Evolutionary conservation across 2,113 vertebrate species (phyloP).

Genomic region (Paramormyrops kingsleyae): DNA sequence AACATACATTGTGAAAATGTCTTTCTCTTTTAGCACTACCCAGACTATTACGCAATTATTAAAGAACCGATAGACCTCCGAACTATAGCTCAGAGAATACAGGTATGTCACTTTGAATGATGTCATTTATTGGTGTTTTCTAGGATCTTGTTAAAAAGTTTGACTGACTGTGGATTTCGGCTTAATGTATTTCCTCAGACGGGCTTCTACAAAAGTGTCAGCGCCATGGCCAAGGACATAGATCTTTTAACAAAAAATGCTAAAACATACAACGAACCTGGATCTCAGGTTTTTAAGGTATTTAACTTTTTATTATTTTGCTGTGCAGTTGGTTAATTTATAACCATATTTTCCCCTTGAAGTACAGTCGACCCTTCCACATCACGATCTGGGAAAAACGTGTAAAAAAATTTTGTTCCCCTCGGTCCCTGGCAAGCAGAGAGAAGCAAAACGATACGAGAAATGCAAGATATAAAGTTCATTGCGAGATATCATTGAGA

Average conservation of each 20-base stretch:
- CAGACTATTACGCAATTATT: conserved; percentile 98
- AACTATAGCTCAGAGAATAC: conserved; percentile 90
- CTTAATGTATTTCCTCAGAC: conserved; percentile 55
- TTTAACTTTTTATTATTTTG: background rate
- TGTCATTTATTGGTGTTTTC: background rate
- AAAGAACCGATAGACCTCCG: conserved; percentile 98
- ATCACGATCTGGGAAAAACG: background rate
- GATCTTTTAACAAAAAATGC: conserved; percentile 97
- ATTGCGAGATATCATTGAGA: background rate
- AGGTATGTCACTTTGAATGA: conserved; percentile 60
- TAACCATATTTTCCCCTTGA: background rate
- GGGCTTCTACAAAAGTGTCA: conserved; percentile 89
- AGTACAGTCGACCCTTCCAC: background rate
- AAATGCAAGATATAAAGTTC: background rate
- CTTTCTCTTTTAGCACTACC: conserved; percentile 82
- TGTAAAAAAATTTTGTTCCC: background rate
- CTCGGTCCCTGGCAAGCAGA: background rate
- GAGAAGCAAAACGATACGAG: background rate
- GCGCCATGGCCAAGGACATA: conserved; percentile 91
- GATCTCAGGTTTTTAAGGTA: conserved; percentile 98
- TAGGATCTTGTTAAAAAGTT: background rate
- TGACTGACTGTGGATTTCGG: background rate
- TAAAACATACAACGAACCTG: conserved; percentile 97
- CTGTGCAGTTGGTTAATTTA: background rate
- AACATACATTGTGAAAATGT: background rate